Evolutionary conservation across 2,797 vertebrate genomes (phyloP), one percentile per base, ranked within the genome.

Genomic region (Karalla daura): DNA sequence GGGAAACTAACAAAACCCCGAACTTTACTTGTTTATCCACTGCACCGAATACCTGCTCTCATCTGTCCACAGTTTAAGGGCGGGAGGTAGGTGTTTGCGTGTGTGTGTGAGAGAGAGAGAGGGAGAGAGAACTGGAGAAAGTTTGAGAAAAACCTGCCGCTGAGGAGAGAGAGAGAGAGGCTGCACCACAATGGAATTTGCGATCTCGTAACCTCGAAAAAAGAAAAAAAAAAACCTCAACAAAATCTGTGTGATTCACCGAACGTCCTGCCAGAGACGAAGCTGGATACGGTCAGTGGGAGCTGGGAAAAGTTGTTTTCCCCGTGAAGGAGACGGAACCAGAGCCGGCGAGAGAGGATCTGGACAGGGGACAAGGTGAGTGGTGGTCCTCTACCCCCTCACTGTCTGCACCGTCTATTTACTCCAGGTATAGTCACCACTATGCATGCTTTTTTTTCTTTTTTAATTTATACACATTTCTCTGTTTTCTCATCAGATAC

Each of bases 311-410:
- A 70, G 3, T 54, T 9, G 32, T 25, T 27, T 53, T 2, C 24
- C 50, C 11, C 39, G 6, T 28, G 51, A 14, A 27, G 45, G 51
- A 59, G 59, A 58, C 20, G 33, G 55, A 67, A 1, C 36, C 21
- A 0, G 61, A 58, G 28, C 54, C 13, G 36, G 53, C 47, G 54
- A 10, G 13, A 27, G 46, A 28, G 14, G 70, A 73, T 23, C 32
- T 30, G 30, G 5, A 0, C 45, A 5, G 65, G 4, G 46, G 20
- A 4, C 28, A 54, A 80, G 84, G 84, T 86, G 81, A 84, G 81
- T 75, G 23, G 14, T 6, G 8, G 15, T 21, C 37, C 17, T 32
- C 27, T 10, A 1, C 10, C 13, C n/a, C 6, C n/a, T 15, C 7
- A 7, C n/a, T n/a, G 10, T 1, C 10, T 32, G 12, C 17, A 21